Base-by-base conservation (phyloP, 2,888 invertebrate genomes). In the Elysia crispata region DNA sequence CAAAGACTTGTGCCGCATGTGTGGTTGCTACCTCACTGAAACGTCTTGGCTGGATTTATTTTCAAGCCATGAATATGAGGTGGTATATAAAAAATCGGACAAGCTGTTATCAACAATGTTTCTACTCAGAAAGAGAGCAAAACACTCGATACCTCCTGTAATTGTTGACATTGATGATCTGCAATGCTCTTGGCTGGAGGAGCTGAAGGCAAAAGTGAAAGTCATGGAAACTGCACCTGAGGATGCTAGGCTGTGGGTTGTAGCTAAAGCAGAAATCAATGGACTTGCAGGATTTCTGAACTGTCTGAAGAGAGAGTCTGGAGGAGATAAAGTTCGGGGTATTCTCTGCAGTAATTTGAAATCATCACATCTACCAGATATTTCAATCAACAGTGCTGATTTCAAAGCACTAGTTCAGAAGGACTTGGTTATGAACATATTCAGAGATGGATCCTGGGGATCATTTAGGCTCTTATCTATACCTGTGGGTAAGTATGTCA, bases 251-350 rank as follows among this genome's bases (percentile, higher is more conserved):
- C 87, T 94, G 60, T 94, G 93, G 94, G 86, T 96, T 57, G 94
- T 95, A 77, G 94, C 95, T 80, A 94, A 95, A 66, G 94, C 95
- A 86, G 94, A 95, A 81, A 91, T 94, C 33, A 94, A 94, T 91
- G 98, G 99, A 20, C 94, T 96, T 83, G 93, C 98, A 79, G 99
- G 99, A 69, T 94, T 99, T 91, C 95, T 96, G 89, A 96, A 97
- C 90, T 99, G 99, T 92, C 94, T 99, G 85, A 95, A 95, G 88
- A 95, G 95, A 87, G 98, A 98, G 93, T 94, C 95, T 8, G 97
- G 97, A 84, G 97, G 97, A 28, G 93, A 94, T 80, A 95, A 95
- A 86, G 94, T 96, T 62, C 95, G 93, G 78, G 91, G 92, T 81
- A 94, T 95, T 81, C 95, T 95, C 89, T 94, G 96, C 85, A 95